These are phyloP conservation scores for Notamacropus eugenii DNA, from an alignment of 2,797 vertebrate genomes.

Conservation along the genomic window DNA sequence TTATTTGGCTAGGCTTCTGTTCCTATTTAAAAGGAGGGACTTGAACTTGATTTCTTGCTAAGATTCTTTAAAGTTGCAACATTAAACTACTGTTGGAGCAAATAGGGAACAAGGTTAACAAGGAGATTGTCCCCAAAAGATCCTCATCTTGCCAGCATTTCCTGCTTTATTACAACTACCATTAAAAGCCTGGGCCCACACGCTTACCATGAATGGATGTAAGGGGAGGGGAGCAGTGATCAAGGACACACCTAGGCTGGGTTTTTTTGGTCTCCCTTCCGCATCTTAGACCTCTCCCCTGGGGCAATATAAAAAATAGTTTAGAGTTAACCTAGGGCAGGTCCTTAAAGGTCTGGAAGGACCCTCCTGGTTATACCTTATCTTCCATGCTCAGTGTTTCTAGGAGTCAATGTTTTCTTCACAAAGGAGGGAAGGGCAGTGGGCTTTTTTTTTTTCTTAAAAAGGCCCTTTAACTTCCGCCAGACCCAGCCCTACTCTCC, in stretches of 20 bases:
- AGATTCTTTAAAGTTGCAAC: background rate
- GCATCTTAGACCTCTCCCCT: background rate
- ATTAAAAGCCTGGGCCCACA: background rate
- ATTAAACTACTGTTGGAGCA: background rate
- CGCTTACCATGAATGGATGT: background rate
- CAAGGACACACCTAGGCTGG: background rate
- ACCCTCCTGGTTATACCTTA: background rate
- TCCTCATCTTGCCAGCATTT: background rate
- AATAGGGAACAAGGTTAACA: background rate
- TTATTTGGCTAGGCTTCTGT: background rate
- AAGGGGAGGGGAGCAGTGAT: background rate
- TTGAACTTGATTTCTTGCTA: background rate
- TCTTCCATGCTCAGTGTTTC: background rate
- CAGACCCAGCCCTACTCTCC: background rate
- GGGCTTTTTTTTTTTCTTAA: background rate
- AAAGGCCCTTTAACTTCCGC: background rate
- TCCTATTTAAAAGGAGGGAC: background rate
- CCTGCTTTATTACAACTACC: background rate
- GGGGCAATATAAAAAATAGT: background rate
- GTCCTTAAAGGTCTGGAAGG: background rate
- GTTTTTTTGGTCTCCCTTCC: background rate
- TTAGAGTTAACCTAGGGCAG: background rate
- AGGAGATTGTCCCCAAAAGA: background rate
- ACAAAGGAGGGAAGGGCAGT: background rate
- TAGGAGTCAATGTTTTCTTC: background rate